Conservation (phyloP, 2,888 invertebrate genomes). For the Clostera curtula region DNA sequence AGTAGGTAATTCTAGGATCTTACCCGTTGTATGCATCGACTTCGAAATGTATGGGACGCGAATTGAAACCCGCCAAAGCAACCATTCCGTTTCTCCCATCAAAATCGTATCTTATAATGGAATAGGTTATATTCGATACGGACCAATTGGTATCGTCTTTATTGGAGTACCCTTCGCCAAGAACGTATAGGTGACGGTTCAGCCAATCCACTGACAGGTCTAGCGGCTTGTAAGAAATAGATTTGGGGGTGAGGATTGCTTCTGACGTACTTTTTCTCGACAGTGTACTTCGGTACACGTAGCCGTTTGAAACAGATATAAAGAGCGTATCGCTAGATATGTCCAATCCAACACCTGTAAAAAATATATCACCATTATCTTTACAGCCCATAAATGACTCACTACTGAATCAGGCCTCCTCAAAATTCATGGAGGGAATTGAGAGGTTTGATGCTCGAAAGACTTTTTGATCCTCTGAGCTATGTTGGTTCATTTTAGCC, state of each 20-base stretch:
- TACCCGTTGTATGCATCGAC: conserved; percentile 95
- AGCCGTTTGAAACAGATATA: conserved; percentile 83
- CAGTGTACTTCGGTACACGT: conserved; percentile 73
- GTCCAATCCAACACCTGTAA: conserved; percentile 84
- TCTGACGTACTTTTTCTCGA: conserved; percentile 55
- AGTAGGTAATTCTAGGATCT: no score
- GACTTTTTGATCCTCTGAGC: no score
- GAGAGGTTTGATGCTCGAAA: no score
- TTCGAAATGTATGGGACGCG: conserved; percentile 85
- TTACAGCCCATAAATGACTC: no score
- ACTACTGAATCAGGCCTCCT: no score
- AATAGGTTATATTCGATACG: conserved; percentile 30
- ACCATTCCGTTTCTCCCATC: conserved; percentile 82
- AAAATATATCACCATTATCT: no score
- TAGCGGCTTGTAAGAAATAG: conserved; percentile 78
- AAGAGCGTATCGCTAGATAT: conserved; percentile 83
- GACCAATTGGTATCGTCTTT: conserved; percentile 37
- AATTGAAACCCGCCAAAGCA: conserved; percentile 80
- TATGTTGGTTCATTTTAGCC: no score
- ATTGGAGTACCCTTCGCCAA: conserved; percentile 80
- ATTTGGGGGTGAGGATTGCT: conserved; percentile 73
- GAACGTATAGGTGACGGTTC: conserved; percentile 86
- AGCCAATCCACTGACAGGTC: conserved; percentile 92
- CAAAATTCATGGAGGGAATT: no score
- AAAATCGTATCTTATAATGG: conserved; percentile 83